Base-by-base conservation (phyloP, 2,113 vertebrate species). In the Xiphophorus maculatus region DNA sequence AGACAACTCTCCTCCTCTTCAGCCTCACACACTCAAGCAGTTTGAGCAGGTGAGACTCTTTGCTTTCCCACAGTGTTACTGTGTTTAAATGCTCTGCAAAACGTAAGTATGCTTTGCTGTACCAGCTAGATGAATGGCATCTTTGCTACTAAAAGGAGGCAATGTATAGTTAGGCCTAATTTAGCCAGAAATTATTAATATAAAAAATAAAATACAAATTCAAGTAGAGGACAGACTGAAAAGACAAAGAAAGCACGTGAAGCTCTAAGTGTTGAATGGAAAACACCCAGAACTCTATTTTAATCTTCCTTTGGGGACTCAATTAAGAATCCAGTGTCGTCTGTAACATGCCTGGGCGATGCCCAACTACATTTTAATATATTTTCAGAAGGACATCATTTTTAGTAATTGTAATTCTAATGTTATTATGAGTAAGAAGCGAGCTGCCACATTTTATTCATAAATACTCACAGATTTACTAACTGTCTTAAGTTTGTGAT, bases 21-120 rank as follows among this genome's bases (percentile, higher is more conserved):
- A 95, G 86, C 90, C 88, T 66, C 94, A 94, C 85, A 94, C 93
- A 1, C 92, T 95, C 84, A 94, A 87, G 75, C 54, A 94, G 65
- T 95, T 95, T 82, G 94, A 94, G 72, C 93, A 95, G 93, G 94
- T 95, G 64, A 91, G 86, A 14, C 63, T 1, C 7, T 84, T 64
- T 66, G n/a, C 48, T 71, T 28, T 65, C 5, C 15, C 29, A 28
- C 27, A 28, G 5, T 1, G 30, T 44, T 30, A 63, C 13, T 63
- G 28, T 25, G 3, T 22, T 66, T n/a, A 37, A 11, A 1, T 40
- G 10, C 2, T 22, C 27, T 44, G 13, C 32, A 29, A 8, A 9
- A 12, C 28, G 5, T 61, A 27, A 60, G 33, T 5, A 0, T 19
- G 63, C 72, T 78, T 60, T 5, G 32, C 60, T 40, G 54, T 58